Evolutionary conservation across 1,140 invertebrate genomes (phyloP), one percentile per base, ranked within the genome.

Genomic region (Drosophila mayri): DNA sequence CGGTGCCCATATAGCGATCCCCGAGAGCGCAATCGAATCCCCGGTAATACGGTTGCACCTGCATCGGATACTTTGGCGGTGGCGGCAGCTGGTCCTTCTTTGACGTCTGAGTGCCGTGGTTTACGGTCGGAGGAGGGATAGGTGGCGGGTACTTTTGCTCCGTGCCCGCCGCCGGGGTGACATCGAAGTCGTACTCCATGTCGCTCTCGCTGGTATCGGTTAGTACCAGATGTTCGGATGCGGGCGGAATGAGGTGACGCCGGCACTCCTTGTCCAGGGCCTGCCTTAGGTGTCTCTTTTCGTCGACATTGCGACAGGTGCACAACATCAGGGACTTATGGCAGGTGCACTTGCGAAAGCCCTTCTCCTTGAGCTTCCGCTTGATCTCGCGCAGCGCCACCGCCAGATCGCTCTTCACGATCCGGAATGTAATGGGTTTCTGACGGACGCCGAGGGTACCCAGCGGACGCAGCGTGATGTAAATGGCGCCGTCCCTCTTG

Each of bases 121-220:
- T 87, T 0, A 65, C 30, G 2, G 47, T 44, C 38, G 43, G 41
- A 0, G 75, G 67, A 6, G 70, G 65, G 3, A 67, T 63, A 0
- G 49, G 47, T 1, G 25, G 47, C 4, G 22, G 20, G 0, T 18
- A 49, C 4, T 62, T 58, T 7, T 66, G 90, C 25, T 76, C 52
- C 2, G 76, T 58, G 10, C 75, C 79, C 0, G 71, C 73, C 4
- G 91, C 86, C 10, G 92, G 86, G 16, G 86, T 84, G 12, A 93
- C 84, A 57, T 91, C 76, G 16, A 92, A 77, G 60, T 93, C 76
- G 32, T 76, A 91, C 46, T 92, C 91, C 65, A 83, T 64, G 25
- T 92, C 92, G 30, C 81, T 87, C 3, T 92, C 91, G n/a, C 77
- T 91, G 38, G 91, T 91, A 7, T 93, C 92, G 0, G 79, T 91